Evolutionary conservation across 2,888 invertebrate genomes (phyloP).

Genomic region (Diplolepis rosae): DNA sequence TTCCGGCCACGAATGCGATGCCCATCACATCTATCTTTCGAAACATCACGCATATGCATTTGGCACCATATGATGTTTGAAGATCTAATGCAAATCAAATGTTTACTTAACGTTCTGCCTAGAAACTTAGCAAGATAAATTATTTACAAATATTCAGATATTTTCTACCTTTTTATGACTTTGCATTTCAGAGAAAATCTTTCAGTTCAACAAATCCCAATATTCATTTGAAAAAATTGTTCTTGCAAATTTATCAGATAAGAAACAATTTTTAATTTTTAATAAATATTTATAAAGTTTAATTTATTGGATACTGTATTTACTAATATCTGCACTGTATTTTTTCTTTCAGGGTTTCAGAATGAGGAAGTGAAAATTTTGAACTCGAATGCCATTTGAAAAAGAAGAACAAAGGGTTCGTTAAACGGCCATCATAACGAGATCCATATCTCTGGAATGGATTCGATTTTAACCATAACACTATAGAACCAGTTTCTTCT

Average conservation of each 20-base stretch:
- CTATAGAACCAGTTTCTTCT: constrained; percentile 26
- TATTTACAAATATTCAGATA: neutral
- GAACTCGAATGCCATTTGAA: neutral
- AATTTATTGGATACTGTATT: too few species aligned
- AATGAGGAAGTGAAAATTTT: too few species aligned
- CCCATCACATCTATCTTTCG: constrained; percentile 6
- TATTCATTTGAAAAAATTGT: too few species aligned
- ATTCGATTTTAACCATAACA: constrained; percentile 21
- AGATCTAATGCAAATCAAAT: neutral
- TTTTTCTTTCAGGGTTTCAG: too few species aligned
- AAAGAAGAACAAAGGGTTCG: constrained; percentile 12
- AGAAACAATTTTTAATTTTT: too few species aligned
- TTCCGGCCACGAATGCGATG: constrained; percentile 28
- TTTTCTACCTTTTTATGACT: neutral
- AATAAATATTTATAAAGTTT: too few species aligned
- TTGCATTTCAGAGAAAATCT: neutral
- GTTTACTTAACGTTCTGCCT: neutral
- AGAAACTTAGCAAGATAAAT: neutral
- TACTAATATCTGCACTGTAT: too few species aligned
- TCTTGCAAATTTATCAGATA: too few species aligned
- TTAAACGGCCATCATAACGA: constrained; percentile 1
- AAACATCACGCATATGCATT: neutral
- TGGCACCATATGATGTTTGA: neutral
- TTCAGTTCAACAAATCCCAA: too few species aligned
- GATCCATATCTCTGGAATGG: constrained; percentile 3